phyloP scores from a whole-genome alignment of 2,113 vertebrate species.

The Muntiacus reevesi region DNA sequence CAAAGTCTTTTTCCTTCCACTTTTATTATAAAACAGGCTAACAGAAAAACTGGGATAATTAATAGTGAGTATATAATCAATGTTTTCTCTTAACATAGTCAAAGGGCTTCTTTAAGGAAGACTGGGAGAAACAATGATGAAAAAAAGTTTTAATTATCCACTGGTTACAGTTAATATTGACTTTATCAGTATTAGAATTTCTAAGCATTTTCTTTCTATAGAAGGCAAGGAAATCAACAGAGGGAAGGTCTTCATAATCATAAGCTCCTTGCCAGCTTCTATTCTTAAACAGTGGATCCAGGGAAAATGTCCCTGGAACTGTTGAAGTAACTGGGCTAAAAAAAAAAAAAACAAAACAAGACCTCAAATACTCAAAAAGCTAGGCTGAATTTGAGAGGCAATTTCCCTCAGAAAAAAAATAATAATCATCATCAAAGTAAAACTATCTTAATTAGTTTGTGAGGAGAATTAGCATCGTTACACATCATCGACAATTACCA shows the following conservation, averaged over 20 bases:
- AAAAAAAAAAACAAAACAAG: background rate
- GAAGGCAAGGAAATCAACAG: background rate
- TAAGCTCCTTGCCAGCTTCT: background rate
- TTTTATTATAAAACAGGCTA: background rate
- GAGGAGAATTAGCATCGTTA: background rate
- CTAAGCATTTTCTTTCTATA: conserved; percentile 12
- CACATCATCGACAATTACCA: background rate
- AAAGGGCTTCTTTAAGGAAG: background rate
- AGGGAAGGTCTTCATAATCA: background rate
- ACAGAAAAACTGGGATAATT: background rate
- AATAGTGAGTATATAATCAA: background rate
- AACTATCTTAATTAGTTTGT: background rate
- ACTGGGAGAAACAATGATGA: background rate
- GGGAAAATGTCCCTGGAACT: background rate
- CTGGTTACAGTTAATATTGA: background rate
- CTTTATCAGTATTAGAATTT: background rate
- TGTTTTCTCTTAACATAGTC: background rate
- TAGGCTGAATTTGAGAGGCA: background rate
- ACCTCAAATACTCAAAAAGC: background rate
- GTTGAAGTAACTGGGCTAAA: background rate
- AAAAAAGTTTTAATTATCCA: background rate
- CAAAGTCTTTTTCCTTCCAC: background rate
- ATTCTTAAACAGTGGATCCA: background rate
- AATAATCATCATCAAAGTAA: background rate
- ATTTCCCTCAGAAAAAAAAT: background rate